Evolutionary conservation across 2,797 vertebrate species (phyloP).

Genomic region (Tangara arthus): DNA sequence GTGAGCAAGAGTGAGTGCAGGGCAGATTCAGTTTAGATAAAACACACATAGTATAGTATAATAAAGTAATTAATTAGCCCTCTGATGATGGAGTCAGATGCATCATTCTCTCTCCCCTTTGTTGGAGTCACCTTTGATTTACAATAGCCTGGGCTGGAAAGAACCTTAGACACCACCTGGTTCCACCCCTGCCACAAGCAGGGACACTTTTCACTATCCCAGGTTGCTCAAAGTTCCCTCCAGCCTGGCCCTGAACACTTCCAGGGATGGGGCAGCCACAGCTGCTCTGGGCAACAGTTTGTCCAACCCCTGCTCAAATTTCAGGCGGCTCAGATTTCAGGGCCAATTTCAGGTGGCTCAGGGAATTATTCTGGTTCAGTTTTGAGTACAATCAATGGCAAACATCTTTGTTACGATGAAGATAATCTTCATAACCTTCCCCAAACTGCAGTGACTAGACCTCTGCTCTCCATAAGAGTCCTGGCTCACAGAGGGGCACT

Average conservation of each 20-base stretch:
- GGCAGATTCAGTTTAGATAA: too few species aligned
- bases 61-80: too few species aligned
- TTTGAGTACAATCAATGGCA: background rate
- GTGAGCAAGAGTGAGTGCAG: too few species aligned
- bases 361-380: background rate
- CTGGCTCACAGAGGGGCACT: background rate
- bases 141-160: background rate
- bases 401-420: background rate
- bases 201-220: background rate
- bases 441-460: background rate
- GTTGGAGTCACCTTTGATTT: too few species aligned
- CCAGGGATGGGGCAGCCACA: background rate
- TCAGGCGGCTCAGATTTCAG: background rate
- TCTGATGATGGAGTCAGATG: too few species aligned
- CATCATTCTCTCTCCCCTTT: too few species aligned
- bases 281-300: background rate
- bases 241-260: background rate
- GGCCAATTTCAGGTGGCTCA: background rate
- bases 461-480: background rate
- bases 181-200: background rate
- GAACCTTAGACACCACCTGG: too few species aligned
- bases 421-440: background rate
- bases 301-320: background rate
- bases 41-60: too few species aligned
- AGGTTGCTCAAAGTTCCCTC: background rate